Evolutionary conservation across 2,888 invertebrate genomes (phyloP), one percentile per base, ranked within the genome.

Genomic region (Gortyna flavago): DNA sequence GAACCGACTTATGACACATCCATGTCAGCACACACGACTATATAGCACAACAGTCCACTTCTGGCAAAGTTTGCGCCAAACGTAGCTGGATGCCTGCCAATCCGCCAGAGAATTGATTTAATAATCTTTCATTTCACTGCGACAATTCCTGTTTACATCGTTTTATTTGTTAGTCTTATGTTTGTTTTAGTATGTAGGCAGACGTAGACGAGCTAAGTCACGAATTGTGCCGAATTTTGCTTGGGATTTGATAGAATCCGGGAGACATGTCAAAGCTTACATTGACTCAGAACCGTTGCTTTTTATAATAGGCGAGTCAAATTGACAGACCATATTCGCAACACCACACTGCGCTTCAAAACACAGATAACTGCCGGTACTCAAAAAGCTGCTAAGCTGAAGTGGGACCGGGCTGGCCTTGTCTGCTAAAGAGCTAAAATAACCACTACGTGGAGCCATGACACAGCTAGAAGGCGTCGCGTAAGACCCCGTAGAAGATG

Each of bases 41-140:
- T 66, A 81, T 64, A 73, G 70, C 71, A 61, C 44, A 81, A 64
- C 69, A 83, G 77, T 80, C 57, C 70, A 77, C 75, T 78, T 75
- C 68, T 84, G 84, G 84, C 85, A 75, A 71, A 70, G 80, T 77
- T 79, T 80, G 84, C 80, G 83, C 87, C 87, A 86, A 87, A 73
- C 80, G 64, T 18, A 35, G 41, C 86, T 89, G 88, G 88, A 86
- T 7, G 16, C 0, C 67, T 71, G 88, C 88, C 88, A 88, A 84
- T 80, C 67, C 70, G 73, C 18, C 57, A 29, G 69, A 68, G 77
- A 88, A 88, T 87, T 89, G 88, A 87, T 88, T 89, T 82, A 81
- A 85, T 86, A 86, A 84, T 88, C 79, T 84, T 86, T 83, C 77
- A 88, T 84, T 80, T 85, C 79, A 80, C 79, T 88, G 88, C 85